Percentiles rank a stretch among this genome's conserved stretches.
Conservation (phyloP, 92 coral and sea anemone species). For the Parazoanthus darwini region DNA sequence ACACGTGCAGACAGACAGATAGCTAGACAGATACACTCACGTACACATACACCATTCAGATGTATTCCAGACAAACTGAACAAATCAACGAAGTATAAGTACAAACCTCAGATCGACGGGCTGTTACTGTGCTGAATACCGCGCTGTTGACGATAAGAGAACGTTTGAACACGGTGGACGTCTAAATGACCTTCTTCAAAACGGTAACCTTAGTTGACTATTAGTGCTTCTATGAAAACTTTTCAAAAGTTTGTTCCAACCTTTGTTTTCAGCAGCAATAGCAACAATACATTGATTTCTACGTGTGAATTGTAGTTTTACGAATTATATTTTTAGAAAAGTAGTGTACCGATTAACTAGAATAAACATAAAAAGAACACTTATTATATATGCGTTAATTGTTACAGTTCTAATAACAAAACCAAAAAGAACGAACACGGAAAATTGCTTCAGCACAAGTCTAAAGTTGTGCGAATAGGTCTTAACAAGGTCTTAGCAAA, state of each 20-base stretch:
- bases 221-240: background rate
- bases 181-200: background rate
- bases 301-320: background rate
- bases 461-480: no score
- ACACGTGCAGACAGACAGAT: no score
- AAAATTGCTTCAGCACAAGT: no score
- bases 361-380: background rate
- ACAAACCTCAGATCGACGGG: slow-evolving; percentile 42
- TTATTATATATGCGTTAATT: no score
- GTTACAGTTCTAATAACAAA: no score
- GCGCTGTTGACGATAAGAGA: slow-evolving; percentile 11
- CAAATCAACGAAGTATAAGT: background rate
- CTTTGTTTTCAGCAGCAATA: background rate
- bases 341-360: background rate
- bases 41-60: no score
- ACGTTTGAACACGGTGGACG: background rate
- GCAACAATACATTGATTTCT: no score
- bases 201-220: background rate
- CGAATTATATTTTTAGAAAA: background rate
- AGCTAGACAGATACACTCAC: background rate
- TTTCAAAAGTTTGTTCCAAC: background rate
- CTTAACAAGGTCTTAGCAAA: no score
- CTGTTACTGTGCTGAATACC: slow-evolving; percentile 32
- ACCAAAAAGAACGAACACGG: background rate
- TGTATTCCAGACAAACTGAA: background rate